Conservation (phyloP, 2,888 invertebrate species). For the Athalia circularis region DNA sequence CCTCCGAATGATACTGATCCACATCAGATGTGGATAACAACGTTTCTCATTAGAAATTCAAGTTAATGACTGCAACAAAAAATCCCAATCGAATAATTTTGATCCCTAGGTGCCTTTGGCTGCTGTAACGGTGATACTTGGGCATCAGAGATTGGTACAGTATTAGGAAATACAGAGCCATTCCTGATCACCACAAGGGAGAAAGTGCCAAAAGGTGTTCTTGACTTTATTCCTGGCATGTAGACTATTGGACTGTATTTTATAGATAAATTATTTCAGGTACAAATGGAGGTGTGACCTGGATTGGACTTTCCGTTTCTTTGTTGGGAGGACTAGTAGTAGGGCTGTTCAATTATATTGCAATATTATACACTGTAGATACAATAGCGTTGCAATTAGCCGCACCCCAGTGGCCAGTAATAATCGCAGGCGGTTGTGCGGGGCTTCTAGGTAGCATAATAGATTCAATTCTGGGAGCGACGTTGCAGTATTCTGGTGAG, state of each 20-base stretch:
- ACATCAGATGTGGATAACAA: too few species aligned
- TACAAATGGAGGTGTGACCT: conserved; percentile 91
- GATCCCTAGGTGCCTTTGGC: conserved; percentile 80
- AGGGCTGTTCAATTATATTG: conserved; percentile 84
- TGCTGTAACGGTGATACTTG: conserved; percentile 93
- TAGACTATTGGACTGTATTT: background rate
- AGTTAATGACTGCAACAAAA: too few species aligned
- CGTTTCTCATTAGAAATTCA: too few species aligned
- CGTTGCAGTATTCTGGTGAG: conserved; percentile 89
- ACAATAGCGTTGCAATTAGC: conserved; percentile 76
- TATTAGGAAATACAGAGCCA: conserved; percentile 82
- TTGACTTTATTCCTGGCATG: background rate
- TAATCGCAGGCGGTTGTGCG: conserved; percentile 82
- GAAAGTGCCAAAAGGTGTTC: conserved; percentile 83
- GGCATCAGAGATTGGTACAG: conserved; percentile 92
- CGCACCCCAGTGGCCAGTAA: conserved; percentile 87
- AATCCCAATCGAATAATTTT: background rate
- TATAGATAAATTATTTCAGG: conserved; percentile 74
- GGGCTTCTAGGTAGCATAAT: conserved; percentile 88
- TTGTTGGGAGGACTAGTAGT: conserved; percentile 82
- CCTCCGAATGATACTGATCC: too few species aligned
- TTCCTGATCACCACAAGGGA: conserved; percentile 84
- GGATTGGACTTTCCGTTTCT: conserved; percentile 79
- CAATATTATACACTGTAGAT: conserved; percentile 81
- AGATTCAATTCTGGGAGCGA: conserved; percentile 90